These are phyloP conservation scores for Habropoda laboriosa DNA, from an alignment of 1,140 invertebrate genomes.

Conservation along the genomic window DNA sequence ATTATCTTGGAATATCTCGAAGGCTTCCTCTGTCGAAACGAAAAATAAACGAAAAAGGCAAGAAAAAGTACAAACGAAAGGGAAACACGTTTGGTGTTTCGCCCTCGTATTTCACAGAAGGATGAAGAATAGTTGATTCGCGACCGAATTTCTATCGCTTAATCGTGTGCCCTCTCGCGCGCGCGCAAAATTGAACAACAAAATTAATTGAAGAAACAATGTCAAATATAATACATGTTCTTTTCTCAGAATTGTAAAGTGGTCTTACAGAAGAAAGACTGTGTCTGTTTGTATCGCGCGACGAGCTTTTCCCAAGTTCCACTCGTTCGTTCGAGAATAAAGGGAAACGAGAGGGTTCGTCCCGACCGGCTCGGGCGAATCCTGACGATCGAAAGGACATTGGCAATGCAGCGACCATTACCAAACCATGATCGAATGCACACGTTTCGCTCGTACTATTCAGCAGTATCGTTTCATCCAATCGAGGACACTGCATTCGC, in stretches of 20 bases:
- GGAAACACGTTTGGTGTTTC: background rate
- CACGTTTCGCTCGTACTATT: slow-evolving; percentile 40
- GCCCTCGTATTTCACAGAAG: background rate
- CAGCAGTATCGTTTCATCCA: slow-evolving; percentile 35
- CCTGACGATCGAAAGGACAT: background rate
- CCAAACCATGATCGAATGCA: background rate
- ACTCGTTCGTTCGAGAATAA: background rate
- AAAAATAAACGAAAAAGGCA: too few species aligned
- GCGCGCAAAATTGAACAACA: too few species aligned
- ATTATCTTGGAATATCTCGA: too few species aligned
- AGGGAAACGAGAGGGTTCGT: background rate
- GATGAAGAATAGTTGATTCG: background rate
- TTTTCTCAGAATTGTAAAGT: background rate
- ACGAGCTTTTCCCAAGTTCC: background rate
- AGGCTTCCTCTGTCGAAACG: too few species aligned
- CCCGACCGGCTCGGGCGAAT: slow-evolving; percentile 12
- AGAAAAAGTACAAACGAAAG: background rate
- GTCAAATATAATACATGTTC: background rate
- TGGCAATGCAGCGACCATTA: background rate
- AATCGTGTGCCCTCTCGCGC: background rate
- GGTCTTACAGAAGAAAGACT: background rate
- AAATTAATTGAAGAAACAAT: too few species aligned
- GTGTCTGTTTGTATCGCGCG: background rate
- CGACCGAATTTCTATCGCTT: background rate
- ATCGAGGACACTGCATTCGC: slow-evolving; percentile 40